A percentile compares a stretch with the other conserved stretches of the same genome.
Evolutionary conservation across 2,797 vertebrate species (phyloP).

Genomic region (Macropus fuliginosus): DNA sequence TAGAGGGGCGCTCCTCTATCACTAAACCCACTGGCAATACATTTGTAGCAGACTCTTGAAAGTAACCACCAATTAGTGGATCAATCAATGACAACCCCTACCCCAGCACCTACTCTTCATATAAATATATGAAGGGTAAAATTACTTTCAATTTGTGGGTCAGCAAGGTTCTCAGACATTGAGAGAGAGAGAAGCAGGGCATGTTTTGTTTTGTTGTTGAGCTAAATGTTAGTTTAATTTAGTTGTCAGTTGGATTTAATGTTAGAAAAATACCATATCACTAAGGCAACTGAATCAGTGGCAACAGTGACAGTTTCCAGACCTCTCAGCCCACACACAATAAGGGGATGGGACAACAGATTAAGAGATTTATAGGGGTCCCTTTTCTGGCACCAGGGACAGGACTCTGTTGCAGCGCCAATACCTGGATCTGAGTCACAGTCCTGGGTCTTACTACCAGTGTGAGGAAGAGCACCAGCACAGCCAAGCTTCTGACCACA

Average conservation of each 20-base stretch:
- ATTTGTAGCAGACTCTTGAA: background rate
- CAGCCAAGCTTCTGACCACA: background rate
- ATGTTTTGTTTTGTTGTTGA: background rate
- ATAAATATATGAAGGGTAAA: background rate
- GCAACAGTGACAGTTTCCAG: background rate
- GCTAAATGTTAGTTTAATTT: background rate
- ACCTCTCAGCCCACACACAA: background rate
- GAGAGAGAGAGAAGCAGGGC: background rate
- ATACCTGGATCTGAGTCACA: background rate
- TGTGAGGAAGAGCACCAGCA: background rate
- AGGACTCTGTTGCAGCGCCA: background rate
- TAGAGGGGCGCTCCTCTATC: background rate
- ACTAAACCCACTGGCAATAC: background rate
- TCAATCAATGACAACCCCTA: background rate
- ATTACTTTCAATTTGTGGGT: background rate
- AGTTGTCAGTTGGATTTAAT: background rate
- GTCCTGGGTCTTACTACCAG: background rate
- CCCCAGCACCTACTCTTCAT: background rate
- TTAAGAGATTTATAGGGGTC: background rate
- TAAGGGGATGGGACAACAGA: background rate
- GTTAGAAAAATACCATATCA: background rate
- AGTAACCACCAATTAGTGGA: conserved; percentile 11
- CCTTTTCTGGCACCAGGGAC: background rate
- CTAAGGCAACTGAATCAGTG: background rate
- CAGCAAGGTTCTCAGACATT: background rate